Conservation (phyloP, 2,113 vertebrate genomes). For the Merops nubicus region DNA sequence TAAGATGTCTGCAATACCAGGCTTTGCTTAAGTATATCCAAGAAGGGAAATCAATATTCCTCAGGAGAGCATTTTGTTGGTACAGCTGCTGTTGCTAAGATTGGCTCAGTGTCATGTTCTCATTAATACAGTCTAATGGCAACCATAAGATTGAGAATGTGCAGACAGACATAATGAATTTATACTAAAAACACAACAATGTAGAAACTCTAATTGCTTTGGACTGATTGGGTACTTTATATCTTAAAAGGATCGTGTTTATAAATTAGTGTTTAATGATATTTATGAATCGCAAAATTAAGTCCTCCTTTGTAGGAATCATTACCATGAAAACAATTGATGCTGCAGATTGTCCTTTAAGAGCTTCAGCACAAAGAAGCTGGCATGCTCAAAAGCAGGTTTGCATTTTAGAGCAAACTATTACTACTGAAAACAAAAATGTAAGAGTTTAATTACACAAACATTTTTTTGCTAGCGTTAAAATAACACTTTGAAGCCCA, state of each 20-base stretch:
- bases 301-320: not conserved
- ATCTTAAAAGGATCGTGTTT: not conserved
- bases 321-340: not conserved
- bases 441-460: not conserved
- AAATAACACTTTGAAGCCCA: not conserved
- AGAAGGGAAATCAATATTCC: conserved; percentile 38
- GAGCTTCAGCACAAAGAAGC: not conserved
- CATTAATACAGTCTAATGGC: conserved; percentile 25
- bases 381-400: not conserved
- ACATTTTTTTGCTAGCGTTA: not conserved
- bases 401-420: not conserved
- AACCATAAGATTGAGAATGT: not conserved
- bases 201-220: not conserved
- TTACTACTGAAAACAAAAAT: not conserved
- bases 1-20: not conserved
- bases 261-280: not conserved
- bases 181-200: not conserved
- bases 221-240: not conserved
- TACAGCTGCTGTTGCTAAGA: conserved; percentile 26
- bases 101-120: conserved; percentile 13
- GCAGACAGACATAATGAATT: not conserved
- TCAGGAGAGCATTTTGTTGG: conserved; percentile 24
- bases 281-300: conserved; percentile 11
- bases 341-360: not conserved
- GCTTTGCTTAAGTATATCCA: conserved; percentile 43